Percentiles rank a stretch among this genome's conserved stretches.
Evolutionary conservation across 2,113 vertebrate genomes (phyloP).

Genomic region (Emydocephalus ijimae): DNA sequence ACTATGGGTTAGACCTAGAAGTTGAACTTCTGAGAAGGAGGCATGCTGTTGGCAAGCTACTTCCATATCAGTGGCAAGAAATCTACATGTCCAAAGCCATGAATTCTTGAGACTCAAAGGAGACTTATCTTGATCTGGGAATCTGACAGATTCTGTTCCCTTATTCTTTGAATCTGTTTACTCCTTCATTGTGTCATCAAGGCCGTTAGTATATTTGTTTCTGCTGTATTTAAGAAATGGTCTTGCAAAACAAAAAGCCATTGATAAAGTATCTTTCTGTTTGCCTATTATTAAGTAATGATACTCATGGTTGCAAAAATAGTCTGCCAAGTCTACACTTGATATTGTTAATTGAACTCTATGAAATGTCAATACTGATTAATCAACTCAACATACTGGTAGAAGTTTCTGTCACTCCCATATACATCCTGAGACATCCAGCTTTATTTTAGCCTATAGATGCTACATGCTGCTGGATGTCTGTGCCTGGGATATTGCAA

Average conservation of each 20-base stretch:
- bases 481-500: neutral
- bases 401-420: neutral
- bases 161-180: neutral
- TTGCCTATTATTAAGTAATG: neutral
- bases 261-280: neutral
- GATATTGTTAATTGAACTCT: neutral
- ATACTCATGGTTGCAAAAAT: neutral
- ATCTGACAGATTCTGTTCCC: neutral
- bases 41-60: neutral
- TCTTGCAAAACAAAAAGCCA: neutral
- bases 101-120: neutral
- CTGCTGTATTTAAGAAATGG: neutral
- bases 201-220: neutral
- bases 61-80: neutral
- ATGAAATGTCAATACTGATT: neutral
- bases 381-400: neutral
- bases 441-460: neutral
- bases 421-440: neutral
- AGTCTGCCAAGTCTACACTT: neutral
- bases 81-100: neutral
- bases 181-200: neutral
- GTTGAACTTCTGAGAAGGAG: neutral
- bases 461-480: neutral
- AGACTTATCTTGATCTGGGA: neutral
- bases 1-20: neutral